Evolutionary conservation across 2,113 vertebrate species (phyloP).

Genomic region (Perognathus longimembris): DNA sequence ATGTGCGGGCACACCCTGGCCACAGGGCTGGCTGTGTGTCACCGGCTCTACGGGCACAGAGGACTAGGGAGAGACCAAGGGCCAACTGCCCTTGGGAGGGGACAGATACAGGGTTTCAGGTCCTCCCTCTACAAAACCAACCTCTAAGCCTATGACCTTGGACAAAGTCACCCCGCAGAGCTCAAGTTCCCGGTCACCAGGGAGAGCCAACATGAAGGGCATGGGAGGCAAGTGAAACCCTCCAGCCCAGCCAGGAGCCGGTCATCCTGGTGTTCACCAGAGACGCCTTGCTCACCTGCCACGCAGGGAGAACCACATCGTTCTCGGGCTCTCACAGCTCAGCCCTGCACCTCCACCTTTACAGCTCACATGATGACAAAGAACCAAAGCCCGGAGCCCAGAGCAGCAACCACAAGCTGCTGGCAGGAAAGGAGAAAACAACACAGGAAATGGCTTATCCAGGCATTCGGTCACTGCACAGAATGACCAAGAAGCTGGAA

Average conservation of each 20-base stretch:
- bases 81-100: not conserved
- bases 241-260: no score
- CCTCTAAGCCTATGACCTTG: not conserved
- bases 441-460: no score
- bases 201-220: not conserved
- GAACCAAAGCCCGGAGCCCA: not conserved
- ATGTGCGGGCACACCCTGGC: no score
- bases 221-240: no score
- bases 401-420: no score
- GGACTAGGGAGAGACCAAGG: not conserved
- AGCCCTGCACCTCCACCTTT: not conserved
- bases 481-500: not conserved
- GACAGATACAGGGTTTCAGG: not conserved
- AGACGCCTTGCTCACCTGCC: no score
- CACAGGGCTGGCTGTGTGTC: not conserved
- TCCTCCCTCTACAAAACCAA: not conserved
- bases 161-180: not conserved
- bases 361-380: not conserved
- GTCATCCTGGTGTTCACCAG: no score
- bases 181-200: not conserved
- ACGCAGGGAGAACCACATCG: no score
- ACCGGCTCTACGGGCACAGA: not conserved
- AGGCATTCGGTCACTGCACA: not conserved
- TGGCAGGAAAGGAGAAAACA: accelerated
- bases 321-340: no score